Percentiles rank a stretch among this genome's conserved stretches.
Evolutionary conservation across 2,888 invertebrate genomes (phyloP).

Genomic region (Papilio demoleus): DNA sequence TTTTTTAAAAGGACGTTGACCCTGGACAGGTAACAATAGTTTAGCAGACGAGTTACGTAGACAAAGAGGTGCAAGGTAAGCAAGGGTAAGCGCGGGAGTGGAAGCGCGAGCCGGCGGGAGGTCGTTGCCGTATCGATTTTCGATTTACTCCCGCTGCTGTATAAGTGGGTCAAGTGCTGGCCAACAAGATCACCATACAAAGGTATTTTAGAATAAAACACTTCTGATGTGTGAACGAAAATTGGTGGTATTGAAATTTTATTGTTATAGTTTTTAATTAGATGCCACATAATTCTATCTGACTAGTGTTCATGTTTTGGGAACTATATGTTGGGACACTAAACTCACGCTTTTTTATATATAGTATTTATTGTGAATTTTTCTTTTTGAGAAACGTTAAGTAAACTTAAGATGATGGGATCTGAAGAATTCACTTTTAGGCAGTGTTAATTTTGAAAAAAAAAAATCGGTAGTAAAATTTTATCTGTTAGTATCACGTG

Average conservation of each 20-base stretch:
- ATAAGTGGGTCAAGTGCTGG: conserved; percentile 79
- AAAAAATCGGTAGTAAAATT: conserved; percentile 17
- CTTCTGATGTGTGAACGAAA: neutral
- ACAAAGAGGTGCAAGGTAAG: conserved; percentile 30
- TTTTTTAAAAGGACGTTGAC: neutral
- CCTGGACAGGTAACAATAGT: neutral
- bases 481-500: conserved; percentile 44
- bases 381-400: neutral
- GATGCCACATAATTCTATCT: neutral
- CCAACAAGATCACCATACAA: conserved; percentile 54
- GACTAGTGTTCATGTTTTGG: neutral
- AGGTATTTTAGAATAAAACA: neutral
- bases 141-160: conserved; percentile 73
- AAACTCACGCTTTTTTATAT: neutral
- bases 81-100: conserved; percentile 61
- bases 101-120: conserved; percentile 57
- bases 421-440: too few relatives aligned
- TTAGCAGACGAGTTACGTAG: conserved; percentile 6
- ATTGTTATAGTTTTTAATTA: neutral
- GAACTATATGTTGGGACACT: neutral
- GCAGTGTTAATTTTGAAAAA: neutral
- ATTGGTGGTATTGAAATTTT: neutral
- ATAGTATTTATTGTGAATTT: neutral
- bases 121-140: conserved; percentile 78
- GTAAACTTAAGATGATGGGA: too few relatives aligned